phyloP scores from a whole-genome alignment of 2,888 invertebrate genomes.

The Invenusta paracnida region DNA sequence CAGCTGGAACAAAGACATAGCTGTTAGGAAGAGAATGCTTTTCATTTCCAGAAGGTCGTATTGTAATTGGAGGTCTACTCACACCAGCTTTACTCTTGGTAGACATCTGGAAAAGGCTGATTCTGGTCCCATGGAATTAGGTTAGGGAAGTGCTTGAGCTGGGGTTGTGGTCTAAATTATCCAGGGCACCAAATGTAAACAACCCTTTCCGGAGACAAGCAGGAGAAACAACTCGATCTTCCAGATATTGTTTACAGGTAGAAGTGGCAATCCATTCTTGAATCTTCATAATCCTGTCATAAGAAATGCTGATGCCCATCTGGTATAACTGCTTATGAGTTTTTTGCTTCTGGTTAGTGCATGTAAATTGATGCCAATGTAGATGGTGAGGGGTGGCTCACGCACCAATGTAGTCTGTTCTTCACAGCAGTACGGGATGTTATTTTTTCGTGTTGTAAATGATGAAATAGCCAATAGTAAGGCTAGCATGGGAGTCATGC shows the following conservation, averaged over 20 bases:
- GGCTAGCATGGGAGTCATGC: neutral
- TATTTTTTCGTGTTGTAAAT: neutral
- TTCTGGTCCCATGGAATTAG: neutral
- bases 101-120: no score
- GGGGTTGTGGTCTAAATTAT: neutral
- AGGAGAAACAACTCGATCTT: conserved; percentile 32
- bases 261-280: conserved; percentile 9
- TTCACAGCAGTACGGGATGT: neutral
- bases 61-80: no score
- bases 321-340: conserved; percentile 38
- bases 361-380: conserved; percentile 36
- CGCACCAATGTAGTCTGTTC: neutral
- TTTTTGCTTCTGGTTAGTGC: conserved; percentile 25
- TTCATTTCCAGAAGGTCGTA: no score
- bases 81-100: no score
- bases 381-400: conserved; percentile 41
- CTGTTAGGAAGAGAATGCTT: no score
- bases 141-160: neutral
- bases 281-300: conserved; percentile 42
- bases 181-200: neutral
- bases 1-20: no score
- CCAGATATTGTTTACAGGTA: conserved; percentile 31
- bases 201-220: conserved; percentile 27
- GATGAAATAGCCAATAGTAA: neutral
- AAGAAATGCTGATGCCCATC: conserved; percentile 34